Base-by-base conservation (phyloP, 2,797 vertebrate species). In the Nannoperca obscura region DNA sequence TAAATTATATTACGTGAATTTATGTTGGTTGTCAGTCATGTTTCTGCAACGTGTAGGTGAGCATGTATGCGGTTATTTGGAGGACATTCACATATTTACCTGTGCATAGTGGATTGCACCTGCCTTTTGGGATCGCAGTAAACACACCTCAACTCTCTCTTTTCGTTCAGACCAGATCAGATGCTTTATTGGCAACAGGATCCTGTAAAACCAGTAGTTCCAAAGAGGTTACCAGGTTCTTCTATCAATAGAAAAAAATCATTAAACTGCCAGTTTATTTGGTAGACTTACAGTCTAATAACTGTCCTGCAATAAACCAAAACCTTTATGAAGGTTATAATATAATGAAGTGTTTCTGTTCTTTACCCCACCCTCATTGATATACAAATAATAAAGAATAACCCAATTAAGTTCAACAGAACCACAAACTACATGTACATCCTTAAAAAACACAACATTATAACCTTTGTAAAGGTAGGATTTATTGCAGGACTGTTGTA, bases 31-130 rank as follows among this genome's bases (percentile, higher is more conserved):
- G 36, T 42, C 38, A 34, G 75, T 46, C 69, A 52, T 71, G 46
- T 77, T 78, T 82, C 68, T 59, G 27, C 62, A 71, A 47, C 74
- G 66, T 49, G 57, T 32, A 76, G 12, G 36, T 15, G 1, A 60
- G 67, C 0, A 4, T 7, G 22, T 59, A 60, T 64, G 38, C 42
- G 66, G 57, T 32, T 42, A 32, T 44, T 78, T 66, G 59, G 47
- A 67, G 63, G 42, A 65, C 32, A 34, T 20, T 59, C 27, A 12
- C 46, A 12, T 32, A 46, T 76, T 77, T 71, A 77, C 61, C 53
- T 71, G 55, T 70, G 53, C 38, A 81, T 78, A 78, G 4, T 72
- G 75, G 68, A 78, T 84, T 73, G 76, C 36, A 79, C 54, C 60
- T 69, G 65, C 40, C 13, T 82, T 73, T 72, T 34, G 22, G 62